phyloP scores from a whole-genome alignment of 2,113 vertebrate species.

The Catharus bicknelli region DNA sequence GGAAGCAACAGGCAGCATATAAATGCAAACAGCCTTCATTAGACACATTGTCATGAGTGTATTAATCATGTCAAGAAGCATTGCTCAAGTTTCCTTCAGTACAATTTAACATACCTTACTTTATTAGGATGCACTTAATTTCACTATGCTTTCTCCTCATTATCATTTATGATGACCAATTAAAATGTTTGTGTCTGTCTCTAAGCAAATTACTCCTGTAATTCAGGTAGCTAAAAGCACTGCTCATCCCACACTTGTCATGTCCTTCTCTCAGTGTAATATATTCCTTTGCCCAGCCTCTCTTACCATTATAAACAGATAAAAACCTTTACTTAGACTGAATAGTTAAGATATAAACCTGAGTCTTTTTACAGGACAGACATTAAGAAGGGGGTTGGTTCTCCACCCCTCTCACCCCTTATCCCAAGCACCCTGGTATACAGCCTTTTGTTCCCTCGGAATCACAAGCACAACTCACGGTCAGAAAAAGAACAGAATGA shows the following conservation, averaged over 20 bases:
- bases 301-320: background rate
- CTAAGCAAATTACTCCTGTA: conserved; percentile 33
- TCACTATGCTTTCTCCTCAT: conserved; percentile 47
- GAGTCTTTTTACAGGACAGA: background rate
- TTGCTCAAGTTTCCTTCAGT: conserved; percentile 28
- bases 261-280: fast-evolving
- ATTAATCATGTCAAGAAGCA: conserved; percentile 54
- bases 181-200: conserved; percentile 42
- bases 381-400: background rate
- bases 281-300: background rate
- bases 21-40: conserved; percentile 53
- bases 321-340: background rate
- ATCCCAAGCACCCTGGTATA: fast-evolving
- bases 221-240: conserved; percentile 9
- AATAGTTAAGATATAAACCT: background rate
- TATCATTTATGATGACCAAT: conserved; percentile 63
- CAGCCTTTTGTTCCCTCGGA: background rate
- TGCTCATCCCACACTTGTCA: background rate
- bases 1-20: conserved; percentile 40
- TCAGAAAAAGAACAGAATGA: background rate
- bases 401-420: background rate
- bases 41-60: conserved; percentile 40
- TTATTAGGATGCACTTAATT: conserved; percentile 63
- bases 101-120: conserved; percentile 45
- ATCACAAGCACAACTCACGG: background rate